Conservation (phyloP, 1,140 invertebrate species). For the Schmidtea mediterranea region DNA sequence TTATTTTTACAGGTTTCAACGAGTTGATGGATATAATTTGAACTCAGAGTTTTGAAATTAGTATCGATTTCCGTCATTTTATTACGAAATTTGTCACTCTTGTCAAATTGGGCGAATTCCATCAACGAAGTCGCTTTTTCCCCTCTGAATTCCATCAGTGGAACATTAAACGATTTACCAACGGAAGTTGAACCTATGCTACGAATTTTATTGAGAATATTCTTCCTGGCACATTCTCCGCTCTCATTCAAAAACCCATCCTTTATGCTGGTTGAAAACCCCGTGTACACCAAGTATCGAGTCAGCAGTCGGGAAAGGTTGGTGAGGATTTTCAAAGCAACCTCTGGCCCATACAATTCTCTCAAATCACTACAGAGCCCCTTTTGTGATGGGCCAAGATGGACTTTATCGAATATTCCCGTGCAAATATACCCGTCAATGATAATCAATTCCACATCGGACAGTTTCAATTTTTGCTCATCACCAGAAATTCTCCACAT, state of each 20-base stretch:
- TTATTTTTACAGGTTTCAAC: too few species aligned
- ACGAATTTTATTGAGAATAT: conserved; percentile 16
- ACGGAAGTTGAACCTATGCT: neutral
- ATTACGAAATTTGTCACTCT: conserved; percentile 11
- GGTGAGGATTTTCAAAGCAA: conserved; percentile 50
- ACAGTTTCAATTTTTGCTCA: conserved; percentile 33
- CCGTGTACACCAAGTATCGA: conserved; percentile 53
- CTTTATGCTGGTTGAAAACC: conserved; percentile 55
- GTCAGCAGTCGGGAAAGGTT: conserved; percentile 73
- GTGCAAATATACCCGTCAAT: conserved; percentile 54
- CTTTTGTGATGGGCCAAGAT: conserved; percentile 73
- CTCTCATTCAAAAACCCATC: conserved; percentile 2
- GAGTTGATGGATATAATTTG: conserved; percentile 44
- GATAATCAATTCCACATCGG: conserved; percentile 68
- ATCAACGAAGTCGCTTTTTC: neutral
- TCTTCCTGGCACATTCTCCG: neutral
- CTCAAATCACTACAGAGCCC: conserved; percentile 48
- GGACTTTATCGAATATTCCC: conserved; percentile 85
- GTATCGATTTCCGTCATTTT: conserved; percentile 49
- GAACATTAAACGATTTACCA: neutral
- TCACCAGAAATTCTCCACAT: conserved; percentile 7
- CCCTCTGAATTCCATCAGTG: neutral
- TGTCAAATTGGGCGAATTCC: neutral
- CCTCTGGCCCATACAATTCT: conserved; percentile 57
- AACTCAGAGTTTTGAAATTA: conserved; percentile 43